Conservation (phyloP, 37 sponge, comb jelly and placozoan genomes). For the Beroe ovata region DNA sequence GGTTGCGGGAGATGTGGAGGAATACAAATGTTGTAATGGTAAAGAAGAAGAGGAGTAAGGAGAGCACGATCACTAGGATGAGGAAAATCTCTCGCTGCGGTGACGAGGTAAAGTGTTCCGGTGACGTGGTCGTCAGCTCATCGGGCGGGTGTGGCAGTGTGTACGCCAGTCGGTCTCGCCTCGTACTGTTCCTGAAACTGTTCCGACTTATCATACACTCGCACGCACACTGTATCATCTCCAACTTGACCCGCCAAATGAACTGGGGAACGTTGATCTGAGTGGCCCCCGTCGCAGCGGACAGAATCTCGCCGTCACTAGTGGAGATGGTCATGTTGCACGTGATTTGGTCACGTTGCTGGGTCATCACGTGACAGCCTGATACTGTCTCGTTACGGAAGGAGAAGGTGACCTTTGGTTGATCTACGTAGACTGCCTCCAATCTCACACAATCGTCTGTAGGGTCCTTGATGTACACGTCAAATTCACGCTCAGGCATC, state of each 20-base stretch:
- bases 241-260: neutral
- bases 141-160: neutral
- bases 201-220: conserved; percentile 31
- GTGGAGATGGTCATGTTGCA: conserved; percentile 52
- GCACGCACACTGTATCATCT: neutral
- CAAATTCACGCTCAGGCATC: neutral
- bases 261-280: conserved; percentile 28
- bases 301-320: neutral
- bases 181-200: neutral
- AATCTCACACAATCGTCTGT: neutral
- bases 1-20: conserved; percentile 42
- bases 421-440: neutral
- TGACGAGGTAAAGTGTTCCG: neutral
- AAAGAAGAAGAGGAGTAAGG: conserved; percentile 38
- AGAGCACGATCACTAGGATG: conserved; percentile 13
- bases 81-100: neutral
- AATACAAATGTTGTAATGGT: conserved; percentile 20
- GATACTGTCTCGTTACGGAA: conserved; percentile 14
- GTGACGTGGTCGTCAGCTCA: neutral
- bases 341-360: neutral
- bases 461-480: conserved; percentile 15
- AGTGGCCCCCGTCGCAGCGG: conserved; percentile 31
- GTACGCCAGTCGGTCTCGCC: neutral
- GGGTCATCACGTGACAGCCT: conserved; percentile 7
- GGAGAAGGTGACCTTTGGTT: conserved; percentile 15